A percentile compares a stretch with the other conserved stretches of the same genome.
These are phyloP conservation scores for Psophia crepitans DNA, from an alignment of 2,113 vertebrate genomes.

Conservation along the genomic window DNA sequence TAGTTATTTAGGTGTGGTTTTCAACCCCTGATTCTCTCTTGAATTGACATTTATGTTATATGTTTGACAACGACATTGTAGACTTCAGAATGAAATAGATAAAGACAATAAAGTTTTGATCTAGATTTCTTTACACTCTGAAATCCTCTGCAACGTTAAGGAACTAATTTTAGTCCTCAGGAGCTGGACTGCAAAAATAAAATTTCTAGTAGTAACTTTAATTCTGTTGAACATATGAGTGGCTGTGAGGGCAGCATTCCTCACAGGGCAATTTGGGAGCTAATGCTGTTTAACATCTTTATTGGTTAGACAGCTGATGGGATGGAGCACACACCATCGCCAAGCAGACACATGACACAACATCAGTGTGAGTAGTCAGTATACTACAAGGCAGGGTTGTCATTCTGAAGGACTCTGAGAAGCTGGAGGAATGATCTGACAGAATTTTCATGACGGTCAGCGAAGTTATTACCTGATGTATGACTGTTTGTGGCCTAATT, in stretches of 20 bases:
- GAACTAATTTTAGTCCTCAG: background rate
- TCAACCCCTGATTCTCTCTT: background rate
- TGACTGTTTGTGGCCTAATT: background rate
- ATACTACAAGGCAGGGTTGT: background rate
- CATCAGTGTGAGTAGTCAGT: background rate
- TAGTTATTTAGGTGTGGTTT: background rate
- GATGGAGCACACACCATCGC: rapidly evolving
- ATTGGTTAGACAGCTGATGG: rapidly evolving
- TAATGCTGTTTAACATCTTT: background rate
- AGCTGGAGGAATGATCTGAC: background rate
- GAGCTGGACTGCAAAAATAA: background rate
- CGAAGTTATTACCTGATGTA: background rate
- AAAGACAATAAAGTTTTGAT: background rate
- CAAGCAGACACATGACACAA: background rate
- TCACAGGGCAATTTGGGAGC: background rate
- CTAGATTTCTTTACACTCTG: background rate
- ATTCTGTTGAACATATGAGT: background rate
- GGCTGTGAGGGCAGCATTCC: background rate
- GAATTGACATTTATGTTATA: background rate
- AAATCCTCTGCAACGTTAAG: background rate
- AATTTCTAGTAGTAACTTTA: background rate
- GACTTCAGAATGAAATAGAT: background rate
- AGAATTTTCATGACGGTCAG: background rate
- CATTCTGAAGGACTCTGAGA: background rate
- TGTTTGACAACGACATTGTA: background rate